phyloP scores from a whole-genome alignment of 2,888 invertebrate species.

The Heliconius ismenius region DNA sequence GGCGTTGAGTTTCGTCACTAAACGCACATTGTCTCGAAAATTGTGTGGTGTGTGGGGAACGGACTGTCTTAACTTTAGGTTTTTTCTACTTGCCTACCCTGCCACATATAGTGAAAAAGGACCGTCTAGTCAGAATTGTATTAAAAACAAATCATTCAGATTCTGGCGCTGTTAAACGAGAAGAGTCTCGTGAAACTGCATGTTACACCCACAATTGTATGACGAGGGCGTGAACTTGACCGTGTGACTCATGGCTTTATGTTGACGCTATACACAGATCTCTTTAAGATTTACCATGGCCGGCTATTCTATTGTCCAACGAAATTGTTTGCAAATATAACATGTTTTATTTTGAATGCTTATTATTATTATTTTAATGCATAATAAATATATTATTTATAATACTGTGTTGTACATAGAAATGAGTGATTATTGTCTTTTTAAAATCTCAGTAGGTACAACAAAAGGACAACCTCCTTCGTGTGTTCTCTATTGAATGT shows the following conservation, averaged over 20 bases:
- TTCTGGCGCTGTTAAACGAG: constrained; percentile 9
- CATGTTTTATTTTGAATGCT: not conserved
- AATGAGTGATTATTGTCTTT: no score
- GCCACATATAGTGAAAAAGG: not conserved
- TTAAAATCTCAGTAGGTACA: no score
- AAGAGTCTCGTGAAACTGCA: constrained; percentile 25
- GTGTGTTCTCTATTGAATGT: no score
- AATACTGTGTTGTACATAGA: no score
- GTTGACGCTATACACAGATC: constrained; percentile 4
- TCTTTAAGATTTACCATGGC: constrained; percentile 13
- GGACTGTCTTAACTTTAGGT: not conserved
- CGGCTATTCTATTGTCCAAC: constrained; percentile 1
- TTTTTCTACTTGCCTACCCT: not conserved
- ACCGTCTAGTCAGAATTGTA: not conserved
- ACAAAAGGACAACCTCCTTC: no score
- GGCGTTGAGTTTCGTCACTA: not conserved
- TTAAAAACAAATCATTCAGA: not conserved
- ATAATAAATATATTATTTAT: not conserved
- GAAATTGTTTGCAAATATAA: not conserved
- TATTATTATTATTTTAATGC: not conserved
- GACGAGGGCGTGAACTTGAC: constrained; percentile 55
- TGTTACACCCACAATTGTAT: constrained; percentile 26
- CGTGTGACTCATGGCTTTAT: constrained; percentile 51
- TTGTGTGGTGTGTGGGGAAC: not conserved
- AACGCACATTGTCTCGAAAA: no score